Base-by-base conservation (phyloP, 2,797 vertebrate genomes). In the Sternotherus odoratus region DNA sequence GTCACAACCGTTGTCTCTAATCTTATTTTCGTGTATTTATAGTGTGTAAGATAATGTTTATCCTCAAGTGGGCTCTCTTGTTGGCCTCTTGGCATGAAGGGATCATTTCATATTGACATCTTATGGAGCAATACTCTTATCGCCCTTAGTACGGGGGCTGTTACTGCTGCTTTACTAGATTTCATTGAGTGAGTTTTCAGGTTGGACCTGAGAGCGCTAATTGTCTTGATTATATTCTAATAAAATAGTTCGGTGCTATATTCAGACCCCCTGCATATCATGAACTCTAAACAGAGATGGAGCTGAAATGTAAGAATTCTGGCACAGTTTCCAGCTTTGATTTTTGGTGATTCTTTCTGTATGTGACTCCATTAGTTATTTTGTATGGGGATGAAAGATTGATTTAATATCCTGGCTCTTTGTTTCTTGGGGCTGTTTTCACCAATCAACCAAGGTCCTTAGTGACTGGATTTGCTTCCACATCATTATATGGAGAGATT, bases 11-110 rank as follows among this genome's bases (percentile, higher is more conserved):
- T 94, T 91, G 82, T 93, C 87, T 95, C 93, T 95, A 93, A 96
- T 97, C 95, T 95, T 91, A 90, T 94, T 96, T 96, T 92, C 85
- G 36, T 33, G n/a, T 97, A 96, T 97, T 97, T 97, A 95, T 95
- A 95, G 96, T 53, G 83, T 48, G 43, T 23, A 78, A 92, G 96
- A 94, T 95, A 97, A 95, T 88, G 12, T 94, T 97, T 96, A 87
- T 83, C 77, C 77, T 95, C 36, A 5, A 95, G 92, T 49, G 93
- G 95, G 83, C 88, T 69, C 87, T 94, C 89, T 96, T 21, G 11
- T 79, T 80, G 92, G 89, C 84, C 89, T 85, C 87, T 92, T 91
- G 90, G 90, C 89, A 90, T 75, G 16, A 49, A 82, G 81, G 85
- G 54, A 7, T 89, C 3, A 0, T 95, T 89, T 93, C 78, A 48